Conservation (phyloP, 2,113 vertebrate species). For the Mandrillus leucophaeus region DNA sequence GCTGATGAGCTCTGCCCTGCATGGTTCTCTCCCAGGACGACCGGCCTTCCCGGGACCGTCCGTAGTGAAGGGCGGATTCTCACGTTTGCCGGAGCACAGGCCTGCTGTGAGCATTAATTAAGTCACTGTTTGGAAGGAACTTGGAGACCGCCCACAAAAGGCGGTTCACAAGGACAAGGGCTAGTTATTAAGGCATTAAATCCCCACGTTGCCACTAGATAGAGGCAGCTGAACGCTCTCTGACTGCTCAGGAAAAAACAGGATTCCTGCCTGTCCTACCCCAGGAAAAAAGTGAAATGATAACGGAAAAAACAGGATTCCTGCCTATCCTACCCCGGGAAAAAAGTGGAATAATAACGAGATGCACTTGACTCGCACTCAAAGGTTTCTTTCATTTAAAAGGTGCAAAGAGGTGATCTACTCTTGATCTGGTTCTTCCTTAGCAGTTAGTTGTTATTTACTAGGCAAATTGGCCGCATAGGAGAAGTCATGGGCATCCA, state of each 20-base stretch:
- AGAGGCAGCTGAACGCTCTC: background rate
- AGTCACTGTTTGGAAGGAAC: background rate
- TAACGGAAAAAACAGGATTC: background rate
- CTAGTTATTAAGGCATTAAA: constrained; percentile 1
- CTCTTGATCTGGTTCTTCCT: background rate
- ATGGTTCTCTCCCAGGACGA: background rate
- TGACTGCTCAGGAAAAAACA: background rate
- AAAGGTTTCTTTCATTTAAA: background rate
- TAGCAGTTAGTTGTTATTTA: background rate
- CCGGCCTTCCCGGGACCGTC: background rate
- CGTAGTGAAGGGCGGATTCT: background rate
- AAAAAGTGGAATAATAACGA: background rate
- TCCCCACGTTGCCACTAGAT: background rate
- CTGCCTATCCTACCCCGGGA: background rate
- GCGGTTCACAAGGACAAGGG: background rate
- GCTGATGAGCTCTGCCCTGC: background rate
- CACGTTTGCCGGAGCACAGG: background rate
- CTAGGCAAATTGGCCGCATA: background rate
- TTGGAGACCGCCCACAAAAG: background rate
- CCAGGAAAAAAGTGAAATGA: background rate
- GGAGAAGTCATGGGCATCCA: background rate
- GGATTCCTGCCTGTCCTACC: background rate
- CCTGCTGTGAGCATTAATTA: constrained; percentile 18
- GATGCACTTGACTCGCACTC: background rate
- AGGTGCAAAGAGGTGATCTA: background rate